Percentiles rank a stretch among this genome's conserved stretches.
These are phyloP conservation scores for Bombus confusus DNA, from an alignment of 1,140 invertebrate species.

Conservation along the genomic window DNA sequence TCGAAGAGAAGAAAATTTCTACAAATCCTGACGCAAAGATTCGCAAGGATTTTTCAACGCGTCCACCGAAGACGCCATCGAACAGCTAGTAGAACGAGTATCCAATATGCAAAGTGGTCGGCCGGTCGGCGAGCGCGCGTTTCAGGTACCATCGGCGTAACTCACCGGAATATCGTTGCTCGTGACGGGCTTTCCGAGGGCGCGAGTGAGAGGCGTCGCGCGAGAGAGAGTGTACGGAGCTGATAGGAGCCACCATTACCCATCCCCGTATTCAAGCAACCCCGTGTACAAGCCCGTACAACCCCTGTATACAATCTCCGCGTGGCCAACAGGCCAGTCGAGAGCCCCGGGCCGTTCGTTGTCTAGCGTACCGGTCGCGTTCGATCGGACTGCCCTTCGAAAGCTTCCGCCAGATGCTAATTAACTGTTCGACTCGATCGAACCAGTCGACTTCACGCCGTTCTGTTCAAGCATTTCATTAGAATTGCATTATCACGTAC, in stretches of 20 bases:
- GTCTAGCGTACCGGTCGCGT: slow-evolving; percentile 32
- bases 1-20: background rate
- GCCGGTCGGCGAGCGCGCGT: slow-evolving; percentile 28
- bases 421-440: background rate
- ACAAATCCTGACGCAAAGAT: background rate
- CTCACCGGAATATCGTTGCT: slow-evolving; percentile 59
- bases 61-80: slow-evolving; percentile 21
- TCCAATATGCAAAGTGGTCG: slow-evolving; percentile 63
- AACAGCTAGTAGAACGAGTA: slow-evolving; percentile 37
- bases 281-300: slow-evolving; percentile 40
- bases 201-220: background rate
- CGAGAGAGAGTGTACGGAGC: slow-evolving; percentile 59
- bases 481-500: too few species aligned
- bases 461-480: background rate
- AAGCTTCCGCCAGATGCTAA: slow-evolving; percentile 31
- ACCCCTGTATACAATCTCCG: slow-evolving; percentile 64
- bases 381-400: slow-evolving; percentile 42
- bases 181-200: slow-evolving; percentile 32
- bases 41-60: background rate
- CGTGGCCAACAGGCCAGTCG: slow-evolving; percentile 31
- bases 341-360: slow-evolving; percentile 40
- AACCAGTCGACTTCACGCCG: background rate
- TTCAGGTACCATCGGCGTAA: slow-evolving; percentile 56
- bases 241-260: slow-evolving; percentile 69
- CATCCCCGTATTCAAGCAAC: slow-evolving; percentile 54